Conservation (phyloP, 2,797 vertebrate genomes). For the Borostomias antarcticus region DNA sequence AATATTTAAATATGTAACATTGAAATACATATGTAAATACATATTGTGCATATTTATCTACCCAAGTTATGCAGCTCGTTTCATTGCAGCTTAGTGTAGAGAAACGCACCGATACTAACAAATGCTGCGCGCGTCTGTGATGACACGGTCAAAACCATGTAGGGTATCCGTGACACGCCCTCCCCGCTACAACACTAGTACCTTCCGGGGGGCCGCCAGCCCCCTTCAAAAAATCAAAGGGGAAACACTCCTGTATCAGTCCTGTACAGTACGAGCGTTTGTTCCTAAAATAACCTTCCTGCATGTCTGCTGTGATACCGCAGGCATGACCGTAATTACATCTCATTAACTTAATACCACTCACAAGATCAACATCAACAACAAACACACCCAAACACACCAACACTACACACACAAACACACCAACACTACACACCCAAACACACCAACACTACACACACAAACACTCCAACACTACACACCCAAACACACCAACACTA, state of each 20-base stretch:
- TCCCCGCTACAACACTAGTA: too few species aligned
- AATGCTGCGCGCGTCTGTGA: too few species aligned
- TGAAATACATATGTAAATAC: too few species aligned
- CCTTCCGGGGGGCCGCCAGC: too few species aligned
- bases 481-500: constrained; percentile 22
- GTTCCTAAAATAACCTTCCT: constrained; percentile 59
- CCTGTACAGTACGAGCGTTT: constrained; percentile 5
- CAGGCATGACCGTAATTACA: constrained; percentile 63
- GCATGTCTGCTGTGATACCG: constrained; percentile 54
- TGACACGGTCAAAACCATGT: too few species aligned
- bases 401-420: constrained; percentile 22
- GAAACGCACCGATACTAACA: too few species aligned
- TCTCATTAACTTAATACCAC: constrained; percentile 64
- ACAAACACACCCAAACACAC: constrained; percentile 28
- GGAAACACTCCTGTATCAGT: constrained; percentile 8
- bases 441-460: constrained; percentile 16
- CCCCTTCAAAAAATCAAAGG: too few species aligned
- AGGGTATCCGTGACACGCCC: too few species aligned
- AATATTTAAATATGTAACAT: too few species aligned
- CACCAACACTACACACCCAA: constrained; percentile 8
- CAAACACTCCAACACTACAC: background rate
- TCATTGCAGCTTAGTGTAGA: too few species aligned
- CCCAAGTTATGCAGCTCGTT: too few species aligned
- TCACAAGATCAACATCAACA: constrained; percentile 39
- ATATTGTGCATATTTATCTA: too few species aligned